Evolutionary conservation across 2,797 vertebrate genomes (phyloP).

Genomic region (Ctenopoma multispine): DNA sequence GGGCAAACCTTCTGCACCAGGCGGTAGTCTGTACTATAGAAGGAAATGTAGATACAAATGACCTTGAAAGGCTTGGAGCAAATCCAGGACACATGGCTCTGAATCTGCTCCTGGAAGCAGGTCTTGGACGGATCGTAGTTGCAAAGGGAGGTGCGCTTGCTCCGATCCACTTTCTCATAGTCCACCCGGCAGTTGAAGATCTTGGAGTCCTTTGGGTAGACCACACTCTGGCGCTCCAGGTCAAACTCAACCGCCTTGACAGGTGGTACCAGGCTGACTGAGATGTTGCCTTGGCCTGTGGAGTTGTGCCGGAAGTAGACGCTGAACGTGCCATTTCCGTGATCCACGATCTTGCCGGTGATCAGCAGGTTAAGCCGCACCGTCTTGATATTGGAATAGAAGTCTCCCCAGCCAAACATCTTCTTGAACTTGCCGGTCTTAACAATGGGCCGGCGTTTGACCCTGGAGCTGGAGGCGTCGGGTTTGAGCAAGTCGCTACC

Average conservation of each 20-base stretch:
- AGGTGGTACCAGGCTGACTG: conserved; percentile 95
- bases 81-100: conserved; percentile 95
- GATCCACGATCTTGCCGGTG: conserved; percentile 97
- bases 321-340: conserved; percentile 96
- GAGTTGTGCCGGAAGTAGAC: conserved; percentile 98
- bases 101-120: conserved; percentile 96
- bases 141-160: conserved; percentile 94
- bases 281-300: conserved; percentile 96
- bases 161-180: conserved; percentile 95
- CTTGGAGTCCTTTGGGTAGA: conserved; percentile 98
- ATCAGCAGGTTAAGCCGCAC: conserved; percentile 96
- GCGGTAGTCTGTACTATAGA: conserved; percentile 97
- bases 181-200: conserved; percentile 98
- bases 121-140: conserved; percentile 95
- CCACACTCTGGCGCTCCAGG: conserved; percentile 95
- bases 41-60: conserved; percentile 97
- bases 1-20: conserved; percentile 98
- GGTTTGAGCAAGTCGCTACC: conserved; percentile 85
- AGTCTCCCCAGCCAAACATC: conserved; percentile 98
- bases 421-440: conserved; percentile 93
- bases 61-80: conserved; percentile 98
- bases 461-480: conserved; percentile 81
- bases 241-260: conserved; percentile 96
- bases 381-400: conserved; percentile 99
- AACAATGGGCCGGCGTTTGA: conserved; percentile 87